Conservation (phyloP, 2,113 vertebrate species). For the Excalfactoria chinensis region DNA sequence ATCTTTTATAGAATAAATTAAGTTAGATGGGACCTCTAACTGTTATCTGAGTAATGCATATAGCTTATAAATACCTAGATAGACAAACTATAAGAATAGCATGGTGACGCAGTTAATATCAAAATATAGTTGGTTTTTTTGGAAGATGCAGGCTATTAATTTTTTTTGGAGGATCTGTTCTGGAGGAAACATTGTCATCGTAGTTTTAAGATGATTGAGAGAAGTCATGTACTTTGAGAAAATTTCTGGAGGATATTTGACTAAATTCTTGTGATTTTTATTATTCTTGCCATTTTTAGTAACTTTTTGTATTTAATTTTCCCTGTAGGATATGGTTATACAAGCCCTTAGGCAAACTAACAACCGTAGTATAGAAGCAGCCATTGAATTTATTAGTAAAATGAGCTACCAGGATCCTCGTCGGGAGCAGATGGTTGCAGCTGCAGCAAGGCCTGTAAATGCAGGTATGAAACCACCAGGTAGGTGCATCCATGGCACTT, state of each 20-base stretch:
- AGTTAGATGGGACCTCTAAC: background rate
- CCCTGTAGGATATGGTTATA: conserved; percentile 87
- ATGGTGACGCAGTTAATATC: background rate
- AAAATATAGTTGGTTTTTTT: background rate
- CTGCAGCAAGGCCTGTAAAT: conserved; percentile 83
- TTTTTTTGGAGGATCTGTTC: background rate
- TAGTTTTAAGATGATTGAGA: background rate
- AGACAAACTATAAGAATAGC: background rate
- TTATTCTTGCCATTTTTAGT: background rate
- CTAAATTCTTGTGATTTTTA: background rate
- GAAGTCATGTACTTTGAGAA: background rate
- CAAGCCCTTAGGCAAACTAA: conserved; percentile 87
- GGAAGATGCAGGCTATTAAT: background rate
- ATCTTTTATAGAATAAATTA: background rate
- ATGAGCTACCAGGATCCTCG: conserved; percentile 92
- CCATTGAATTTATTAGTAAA: conserved; percentile 92
- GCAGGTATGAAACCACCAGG: conserved; percentile 87
- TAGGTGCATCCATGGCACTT: conserved; percentile 62
- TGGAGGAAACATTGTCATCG: background rate
- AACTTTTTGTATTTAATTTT: conserved; percentile 46
- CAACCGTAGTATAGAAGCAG: conserved; percentile 87
- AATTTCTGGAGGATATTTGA: background rate
- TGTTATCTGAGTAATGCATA: background rate
- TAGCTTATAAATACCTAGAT: background rate
- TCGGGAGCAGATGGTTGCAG: conserved; percentile 88